Evolutionary conservation across 2,888 invertebrate genomes (phyloP).

Genomic region (Cephalotes varians): DNA sequence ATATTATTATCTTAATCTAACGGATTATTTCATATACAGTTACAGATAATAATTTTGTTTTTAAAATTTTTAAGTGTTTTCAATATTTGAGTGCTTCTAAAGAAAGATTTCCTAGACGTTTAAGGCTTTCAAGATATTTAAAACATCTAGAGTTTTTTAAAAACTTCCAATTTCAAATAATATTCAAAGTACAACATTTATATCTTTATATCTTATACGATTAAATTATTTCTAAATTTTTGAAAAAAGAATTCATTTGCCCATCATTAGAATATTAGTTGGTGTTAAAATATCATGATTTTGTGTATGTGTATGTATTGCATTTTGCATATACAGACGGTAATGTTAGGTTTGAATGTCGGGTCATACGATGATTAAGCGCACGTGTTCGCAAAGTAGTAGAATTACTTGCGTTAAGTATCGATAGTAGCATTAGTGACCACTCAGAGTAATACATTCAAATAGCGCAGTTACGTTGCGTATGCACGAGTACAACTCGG

Average conservation of each 20-base stretch:
- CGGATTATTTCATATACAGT: background rate
- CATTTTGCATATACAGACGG: constrained; percentile 4
- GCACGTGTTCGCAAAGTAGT: background rate
- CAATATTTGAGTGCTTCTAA: background rate
- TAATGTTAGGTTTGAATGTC: constrained; percentile 4
- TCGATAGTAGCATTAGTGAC: constrained; percentile 37
- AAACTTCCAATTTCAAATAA: background rate
- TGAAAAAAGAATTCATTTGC: background rate
- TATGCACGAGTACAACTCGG: constrained; percentile 13
- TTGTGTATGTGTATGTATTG: too few species aligned
- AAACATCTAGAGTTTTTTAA: background rate
- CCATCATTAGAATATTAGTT: background rate
- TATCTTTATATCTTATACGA: background rate
- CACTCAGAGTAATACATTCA: constrained; percentile 36
- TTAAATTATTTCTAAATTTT: background rate
- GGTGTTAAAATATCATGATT: background rate
- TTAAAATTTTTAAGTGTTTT: background rate
- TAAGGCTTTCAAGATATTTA: background rate
- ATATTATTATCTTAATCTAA: background rate
- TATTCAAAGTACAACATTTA: background rate
- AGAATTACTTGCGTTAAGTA: constrained; percentile 33
- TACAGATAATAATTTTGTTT: background rate
- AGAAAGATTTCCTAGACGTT: background rate
- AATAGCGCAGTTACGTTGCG: constrained; percentile 20
- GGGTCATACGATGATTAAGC: constrained; percentile 5